Evolutionary conservation across 2,113 vertebrate species (phyloP), one percentile per base, ranked within the genome.

Genomic region (Panthera tigris): DNA sequence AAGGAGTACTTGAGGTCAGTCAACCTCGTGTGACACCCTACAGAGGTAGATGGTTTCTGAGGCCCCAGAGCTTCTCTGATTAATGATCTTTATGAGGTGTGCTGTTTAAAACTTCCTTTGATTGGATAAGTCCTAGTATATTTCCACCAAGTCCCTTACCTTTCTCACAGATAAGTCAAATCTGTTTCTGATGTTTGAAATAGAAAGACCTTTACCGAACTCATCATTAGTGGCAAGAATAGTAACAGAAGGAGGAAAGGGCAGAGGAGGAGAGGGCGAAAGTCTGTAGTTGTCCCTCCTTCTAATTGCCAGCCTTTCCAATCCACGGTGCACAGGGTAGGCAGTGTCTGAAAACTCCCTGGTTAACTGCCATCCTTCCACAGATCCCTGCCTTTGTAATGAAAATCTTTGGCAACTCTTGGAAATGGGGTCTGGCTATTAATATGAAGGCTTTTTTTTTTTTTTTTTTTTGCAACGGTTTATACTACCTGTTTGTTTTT

Each of bases 11-110:
- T 27, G 41, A 45, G 16, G 39, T 15, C 66, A 65, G 15, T 9
- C 0, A 10, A 3, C 50, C 31, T 27, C 27, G 39, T 12, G 13
- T 52, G 61, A 4, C 0, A 1, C 9, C 31, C 39, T 16, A 27
- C 36, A 95, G 14, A 23, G 66, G 50, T 4, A 71, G 41, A 45
- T 8, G 27, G 63, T 73, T 94, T 94, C 48, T 65, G 31, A 69
- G 52, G 39, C 6, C 29, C 41, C 25, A 65, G 48, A 31, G 31
- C 19, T 63, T 27, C 18, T 31, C 41, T 39, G n/a, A 80, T 13
- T 73, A n/a, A 79, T 36, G 33, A 13, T 88, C 39, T 39, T 41
- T 57, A n/a, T 1, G 25, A 65, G 31, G n/a, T 48, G 11, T 39
- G 5, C 25, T 83, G 11, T 41, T 25, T n/a, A 68, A 19, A 11